Evolutionary conservation across 1,140 invertebrate genomes (phyloP), one percentile per base, ranked within the genome.

Genomic region (Magallana angulata): DNA sequence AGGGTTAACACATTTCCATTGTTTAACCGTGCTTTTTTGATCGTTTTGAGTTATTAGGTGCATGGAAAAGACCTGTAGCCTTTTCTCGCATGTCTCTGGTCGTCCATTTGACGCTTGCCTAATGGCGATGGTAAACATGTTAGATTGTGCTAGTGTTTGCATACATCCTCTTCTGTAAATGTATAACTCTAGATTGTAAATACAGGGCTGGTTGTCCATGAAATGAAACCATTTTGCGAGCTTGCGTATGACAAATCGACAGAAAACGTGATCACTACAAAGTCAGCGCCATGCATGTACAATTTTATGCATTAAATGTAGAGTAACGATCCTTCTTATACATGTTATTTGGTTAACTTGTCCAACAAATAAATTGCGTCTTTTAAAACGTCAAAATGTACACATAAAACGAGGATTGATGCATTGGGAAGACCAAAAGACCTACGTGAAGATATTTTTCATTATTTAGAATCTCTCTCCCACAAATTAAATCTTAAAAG

Each of bases 21-120:
- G 68, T 76, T 76, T 76, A 76, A 76, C 68, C 68, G 36, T 30
- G 68, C 68, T 76, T 76, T 76, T 71, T 76, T 76, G 18, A 76
- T 76, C 68, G 24, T 30, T 24, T 30, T 18, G 68, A 30, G 68
- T 30, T 36, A 76, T 24, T 76, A 24, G 36, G 68, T 76, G 68
- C 24, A 76, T 14, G 18, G 16, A 7, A 18, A 64, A 18, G 60
- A 64, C 60, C 60, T 7, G 14, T n/a, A 48, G 36, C 18, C 60
- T 14, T n/a, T 62, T n/a, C 14, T 6, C 16, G 60, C 16, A 11
- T 24, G 68, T 76, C 7, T 76, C 68, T 76, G 68, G 18, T 76
- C 24, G 68, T 76, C 68, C 24, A 76, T 76, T 76, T 76, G 68
- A 30, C 68, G 68, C 68, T 76, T 76, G 24, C 68, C 68, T 76